Evolutionary conservation across 2,797 vertebrate species (phyloP).

Genomic region (Pangasius krempfi): DNA sequence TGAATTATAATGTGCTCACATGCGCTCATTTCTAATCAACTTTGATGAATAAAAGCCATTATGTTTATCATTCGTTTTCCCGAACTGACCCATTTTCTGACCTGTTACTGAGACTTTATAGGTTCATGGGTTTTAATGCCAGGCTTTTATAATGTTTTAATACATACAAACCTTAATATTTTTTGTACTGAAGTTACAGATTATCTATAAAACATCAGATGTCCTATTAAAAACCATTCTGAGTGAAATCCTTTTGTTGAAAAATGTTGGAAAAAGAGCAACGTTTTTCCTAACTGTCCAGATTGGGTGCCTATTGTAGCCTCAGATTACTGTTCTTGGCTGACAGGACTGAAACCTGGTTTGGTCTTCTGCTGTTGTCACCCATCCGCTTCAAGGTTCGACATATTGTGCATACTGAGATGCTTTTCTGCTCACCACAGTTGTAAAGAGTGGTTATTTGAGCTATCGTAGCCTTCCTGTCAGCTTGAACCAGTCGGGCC

Average conservation of each 20-base stretch:
- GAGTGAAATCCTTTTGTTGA: not conserved
- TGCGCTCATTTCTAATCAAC: not conserved
- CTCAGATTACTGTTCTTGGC: not conserved
- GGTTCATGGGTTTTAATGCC: not conserved
- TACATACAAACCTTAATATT: not conserved
- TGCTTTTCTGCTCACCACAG: not conserved
- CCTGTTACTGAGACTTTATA: not conserved
- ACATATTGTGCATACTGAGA: not conserved
- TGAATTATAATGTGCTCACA: not conserved
- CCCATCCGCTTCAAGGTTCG: not conserved
- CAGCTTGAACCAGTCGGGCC: no score
- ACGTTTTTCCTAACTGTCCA: not conserved
- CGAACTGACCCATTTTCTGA: not conserved
- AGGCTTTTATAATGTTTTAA: not conserved
- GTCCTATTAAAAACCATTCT: not conserved
- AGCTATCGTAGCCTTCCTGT: not conserved
- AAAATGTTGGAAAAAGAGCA: not conserved
- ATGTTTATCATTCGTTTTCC: not conserved
- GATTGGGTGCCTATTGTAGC: not conserved
- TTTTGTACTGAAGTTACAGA: not conserved
- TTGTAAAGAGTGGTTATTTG: not conserved
- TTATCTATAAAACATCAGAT: not conserved
- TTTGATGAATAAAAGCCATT: not conserved
- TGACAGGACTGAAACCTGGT: not conserved
- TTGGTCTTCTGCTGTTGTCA: no score